Evolutionary conservation across 2,888 invertebrate species (phyloP).

Genomic region (Octonoba sinensis): DNA sequence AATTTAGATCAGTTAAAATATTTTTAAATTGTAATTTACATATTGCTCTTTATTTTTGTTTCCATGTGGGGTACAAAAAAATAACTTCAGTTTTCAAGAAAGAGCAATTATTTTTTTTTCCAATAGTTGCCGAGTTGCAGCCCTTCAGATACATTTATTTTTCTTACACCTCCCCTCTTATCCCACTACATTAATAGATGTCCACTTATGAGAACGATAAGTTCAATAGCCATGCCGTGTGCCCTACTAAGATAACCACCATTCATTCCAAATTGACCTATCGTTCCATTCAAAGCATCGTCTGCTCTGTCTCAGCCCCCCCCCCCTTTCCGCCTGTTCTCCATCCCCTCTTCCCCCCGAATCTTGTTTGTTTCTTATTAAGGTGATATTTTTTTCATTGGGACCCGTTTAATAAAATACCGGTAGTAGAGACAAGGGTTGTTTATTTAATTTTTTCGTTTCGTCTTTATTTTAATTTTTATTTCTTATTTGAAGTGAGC

Average conservation of each 20-base stretch:
- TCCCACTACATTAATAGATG: constrained; percentile 14
- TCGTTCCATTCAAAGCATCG: constrained; percentile 1
- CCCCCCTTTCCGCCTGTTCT: no score
- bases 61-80: no score
- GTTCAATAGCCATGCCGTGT: constrained; percentile 12
- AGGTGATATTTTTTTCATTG: constrained; percentile 10
- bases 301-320: not conserved
- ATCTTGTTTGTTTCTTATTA: constrained; percentile 19
- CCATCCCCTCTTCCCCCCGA: not conserved
- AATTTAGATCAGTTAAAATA: no score
- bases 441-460: constrained; percentile 17
- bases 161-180: not conserved
- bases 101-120: no score
- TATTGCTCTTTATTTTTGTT: no score
- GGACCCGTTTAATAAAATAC: constrained; percentile 26
- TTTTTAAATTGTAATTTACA: no score
- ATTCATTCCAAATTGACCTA: not conserved
- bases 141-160: not conserved
- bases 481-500: constrained; percentile 14
- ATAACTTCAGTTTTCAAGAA: no score
- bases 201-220: constrained; percentile 3
- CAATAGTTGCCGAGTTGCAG: no score
- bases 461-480: constrained; percentile 6
- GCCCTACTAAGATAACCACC: constrained; percentile 11
- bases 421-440: constrained; percentile 28